Conservation (phyloP, 2,113 vertebrate species). For the Cyrtonyx montezumae region DNA sequence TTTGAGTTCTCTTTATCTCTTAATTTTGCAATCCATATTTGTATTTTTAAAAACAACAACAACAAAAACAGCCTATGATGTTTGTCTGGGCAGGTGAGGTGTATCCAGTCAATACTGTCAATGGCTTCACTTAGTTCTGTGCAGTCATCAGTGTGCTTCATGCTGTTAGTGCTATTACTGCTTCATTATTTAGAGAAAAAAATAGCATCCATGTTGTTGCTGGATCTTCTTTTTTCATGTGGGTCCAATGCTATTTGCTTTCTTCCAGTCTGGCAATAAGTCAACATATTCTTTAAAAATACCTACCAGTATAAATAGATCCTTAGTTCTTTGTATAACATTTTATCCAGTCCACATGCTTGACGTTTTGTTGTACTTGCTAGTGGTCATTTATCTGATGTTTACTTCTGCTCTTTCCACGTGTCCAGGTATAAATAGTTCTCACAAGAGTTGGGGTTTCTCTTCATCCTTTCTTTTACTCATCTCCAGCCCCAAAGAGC, state of each 20-base stretch:
- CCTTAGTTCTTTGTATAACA: background rate
- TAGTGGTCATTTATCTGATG: background rate
- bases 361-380: background rate
- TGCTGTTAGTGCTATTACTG: background rate
- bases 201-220: background rate
- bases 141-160: background rate
- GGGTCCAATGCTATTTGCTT: background rate
- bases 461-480: background rate
- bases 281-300: conserved; percentile 23
- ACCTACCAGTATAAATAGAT: background rate
- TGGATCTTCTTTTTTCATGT: background rate
- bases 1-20: conserved; percentile 25
- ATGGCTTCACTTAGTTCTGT: background rate
- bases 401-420: background rate
- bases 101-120: background rate
- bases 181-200: background rate
- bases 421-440: background rate
- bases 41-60: background rate
- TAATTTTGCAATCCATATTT: conserved; percentile 25
- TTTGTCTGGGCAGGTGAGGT: background rate
- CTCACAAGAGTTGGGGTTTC: background rate
- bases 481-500: background rate
- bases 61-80: background rate
- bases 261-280: background rate
- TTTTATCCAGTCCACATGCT: background rate